These are phyloP conservation scores for Mastigias papua DNA, from an alignment of 30 jellyfish, hydroid and myxozoan species.

Conservation along the genomic window DNA sequence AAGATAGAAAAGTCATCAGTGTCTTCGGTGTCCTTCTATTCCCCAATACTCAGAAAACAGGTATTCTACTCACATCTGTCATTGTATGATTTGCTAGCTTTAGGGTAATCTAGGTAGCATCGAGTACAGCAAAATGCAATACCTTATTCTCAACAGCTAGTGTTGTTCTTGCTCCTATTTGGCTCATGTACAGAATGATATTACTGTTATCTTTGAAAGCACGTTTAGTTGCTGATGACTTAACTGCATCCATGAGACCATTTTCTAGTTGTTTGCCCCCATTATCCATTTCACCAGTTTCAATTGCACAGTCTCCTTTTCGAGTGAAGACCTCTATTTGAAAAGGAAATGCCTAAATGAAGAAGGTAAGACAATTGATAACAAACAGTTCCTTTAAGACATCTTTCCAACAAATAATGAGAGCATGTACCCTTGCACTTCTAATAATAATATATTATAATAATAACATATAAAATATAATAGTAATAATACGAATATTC, in stretches of 20 bases:
- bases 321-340: constrained; percentile 86
- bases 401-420: background rate
- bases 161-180: constrained; percentile 54
- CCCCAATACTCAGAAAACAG: too few species aligned
- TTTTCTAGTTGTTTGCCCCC: constrained; percentile 74
- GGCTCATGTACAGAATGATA: constrained; percentile 53
- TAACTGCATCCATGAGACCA: constrained; percentile 69
- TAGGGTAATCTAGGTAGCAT: background rate
- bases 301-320: constrained; percentile 65
- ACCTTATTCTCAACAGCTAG: constrained; percentile 97
- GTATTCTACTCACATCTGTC: background rate
- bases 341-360: constrained; percentile 91
- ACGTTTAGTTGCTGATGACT: constrained; percentile 23
- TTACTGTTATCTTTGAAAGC: constrained; percentile 78
- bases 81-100: background rate
- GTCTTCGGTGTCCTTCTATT: too few species aligned
- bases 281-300: constrained; percentile 61
- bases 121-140: background rate
- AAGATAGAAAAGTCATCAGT: too few species aligned
- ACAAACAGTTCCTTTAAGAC: background rate
- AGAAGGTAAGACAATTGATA: background rate
- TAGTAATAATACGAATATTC: too few species aligned
- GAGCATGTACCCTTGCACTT: background rate
- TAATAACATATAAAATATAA: too few species aligned
- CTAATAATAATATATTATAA: too few species aligned